phyloP scores from a whole-genome alignment of 2,113 vertebrate genomes.

The Cheilinus undulatus region DNA sequence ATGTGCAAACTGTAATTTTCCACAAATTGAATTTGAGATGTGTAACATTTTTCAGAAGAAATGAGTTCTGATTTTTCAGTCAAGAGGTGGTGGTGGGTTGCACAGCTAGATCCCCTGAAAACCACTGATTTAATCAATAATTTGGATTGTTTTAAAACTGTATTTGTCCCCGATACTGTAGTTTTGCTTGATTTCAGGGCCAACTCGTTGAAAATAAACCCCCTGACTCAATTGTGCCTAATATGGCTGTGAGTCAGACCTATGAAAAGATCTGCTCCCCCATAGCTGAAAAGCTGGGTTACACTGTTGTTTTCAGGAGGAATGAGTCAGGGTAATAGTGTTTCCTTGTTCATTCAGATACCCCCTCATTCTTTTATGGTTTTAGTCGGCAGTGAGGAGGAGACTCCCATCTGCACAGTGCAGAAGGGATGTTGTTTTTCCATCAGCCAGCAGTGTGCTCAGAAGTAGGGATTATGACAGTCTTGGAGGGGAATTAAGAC shows the following conservation, averaged over 20 bases:
- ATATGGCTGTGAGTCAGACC: background rate
- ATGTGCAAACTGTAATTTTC: too few species aligned
- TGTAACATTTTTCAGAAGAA: too few species aligned
- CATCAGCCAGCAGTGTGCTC: conserved; percentile 41
- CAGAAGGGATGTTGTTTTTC: conserved; percentile 52
- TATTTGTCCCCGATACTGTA: background rate
- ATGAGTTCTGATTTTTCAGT: too few species aligned
- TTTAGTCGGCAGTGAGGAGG: conserved; percentile 9
- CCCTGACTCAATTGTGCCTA: background rate
- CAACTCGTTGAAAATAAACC: background rate
- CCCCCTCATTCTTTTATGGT: background rate
- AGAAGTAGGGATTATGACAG: conserved; percentile 70
- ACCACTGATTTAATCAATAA: too few species aligned
- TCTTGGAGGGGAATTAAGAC: conserved; percentile 69
- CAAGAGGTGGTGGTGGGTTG: too few species aligned
- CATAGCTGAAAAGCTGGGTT: background rate
- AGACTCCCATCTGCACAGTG: conserved; percentile 9
- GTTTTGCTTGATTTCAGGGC: background rate
- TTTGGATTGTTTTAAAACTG: too few species aligned
- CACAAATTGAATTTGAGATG: too few species aligned
- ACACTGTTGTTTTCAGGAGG: background rate
- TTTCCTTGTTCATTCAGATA: background rate
- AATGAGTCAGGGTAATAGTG: background rate
- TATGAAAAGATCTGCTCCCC: background rate
- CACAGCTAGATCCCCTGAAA: too few species aligned